Percentiles rank a stretch among this genome's conserved stretches.
Conservation (phyloP, 2,113 vertebrate species). For the Glaucomys volans region DNA sequence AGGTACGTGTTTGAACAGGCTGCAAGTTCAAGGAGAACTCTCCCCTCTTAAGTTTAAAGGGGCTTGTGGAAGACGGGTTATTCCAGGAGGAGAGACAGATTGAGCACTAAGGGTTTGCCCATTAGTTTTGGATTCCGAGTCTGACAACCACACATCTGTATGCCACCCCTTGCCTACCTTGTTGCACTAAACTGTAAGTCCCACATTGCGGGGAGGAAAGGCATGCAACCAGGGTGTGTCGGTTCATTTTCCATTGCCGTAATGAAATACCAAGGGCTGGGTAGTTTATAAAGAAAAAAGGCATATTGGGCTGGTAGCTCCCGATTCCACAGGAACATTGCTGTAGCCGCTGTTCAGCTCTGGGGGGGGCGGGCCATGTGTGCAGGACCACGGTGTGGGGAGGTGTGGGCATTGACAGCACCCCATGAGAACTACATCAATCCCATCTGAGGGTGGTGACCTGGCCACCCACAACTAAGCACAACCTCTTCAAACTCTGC, state of each 20-base stretch:
- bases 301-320: not conserved
- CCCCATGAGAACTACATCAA: too few relatives aligned
- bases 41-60: not conserved
- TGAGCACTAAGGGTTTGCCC: not conserved
- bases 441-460: not conserved
- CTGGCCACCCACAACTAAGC: not conserved
- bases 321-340: too few relatives aligned
- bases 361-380: too few relatives aligned
- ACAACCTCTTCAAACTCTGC: not conserved
- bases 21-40: rapidly evolving
- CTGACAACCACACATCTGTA: rapidly evolving
- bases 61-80: not conserved
- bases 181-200: not conserved
- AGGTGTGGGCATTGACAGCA: not conserved
- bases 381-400: not conserved
- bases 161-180: not conserved
- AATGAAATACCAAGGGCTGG: not conserved
- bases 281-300: not conserved
- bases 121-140: not conserved
- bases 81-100: not conserved
- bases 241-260: not conserved
- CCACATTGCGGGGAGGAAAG: rapidly evolving
- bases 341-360: not conserved
- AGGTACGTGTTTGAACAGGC: not conserved
- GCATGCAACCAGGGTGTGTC: rapidly evolving